Base-by-base conservation (phyloP, 2,113 vertebrate genomes). In the Antennarius striatus region DNA sequence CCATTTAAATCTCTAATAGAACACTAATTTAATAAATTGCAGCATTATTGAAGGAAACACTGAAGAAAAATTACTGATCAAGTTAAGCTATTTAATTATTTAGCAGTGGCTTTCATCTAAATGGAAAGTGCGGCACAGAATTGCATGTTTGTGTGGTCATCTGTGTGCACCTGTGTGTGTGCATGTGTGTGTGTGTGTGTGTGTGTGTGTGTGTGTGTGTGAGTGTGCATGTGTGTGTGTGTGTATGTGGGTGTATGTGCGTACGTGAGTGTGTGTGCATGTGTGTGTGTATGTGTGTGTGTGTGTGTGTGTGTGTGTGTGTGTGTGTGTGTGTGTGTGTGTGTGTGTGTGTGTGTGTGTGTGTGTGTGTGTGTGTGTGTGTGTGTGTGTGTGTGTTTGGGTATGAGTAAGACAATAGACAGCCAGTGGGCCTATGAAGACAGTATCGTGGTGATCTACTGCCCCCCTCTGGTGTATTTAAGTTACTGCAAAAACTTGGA, bases 71-170 rank as follows among this genome's bases (percentile, higher is more conserved):
- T 48, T 70, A 77, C 52, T 68, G 64, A 68, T 84, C 49, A 64
- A 79, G 70, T 77, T 75, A 57, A 78, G 76, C 77, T 80, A 45
- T 47, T 64, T 70, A 80, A 81, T 80, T 78, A 75, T 77, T 77
- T 68, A 71, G 9, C 29, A 43, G 56, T 59, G 59, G 39, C 58
- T 73, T 68, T 10, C 11, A 1, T 77, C 63, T 74, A 57, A 74
- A 71, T 56, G 50, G 63, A 80, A 68, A 75, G 2, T 82, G 65
- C 76, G 77, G 61, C 61, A 69, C 29, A 71, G 43, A 36, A 36
- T 36, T 36, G 7, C 32, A 36, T 36, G 32, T 36, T 4, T 36
- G 32, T 36, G 32, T 36, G 32, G 4, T 4, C 3, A 7, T 36
- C 5, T 36, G 32, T 36, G 32, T 7, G 32, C 7, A 7, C 7